Base-by-base conservation (phyloP, 2,113 vertebrate genomes). In the Tenebrosternarchus preto region DNA sequence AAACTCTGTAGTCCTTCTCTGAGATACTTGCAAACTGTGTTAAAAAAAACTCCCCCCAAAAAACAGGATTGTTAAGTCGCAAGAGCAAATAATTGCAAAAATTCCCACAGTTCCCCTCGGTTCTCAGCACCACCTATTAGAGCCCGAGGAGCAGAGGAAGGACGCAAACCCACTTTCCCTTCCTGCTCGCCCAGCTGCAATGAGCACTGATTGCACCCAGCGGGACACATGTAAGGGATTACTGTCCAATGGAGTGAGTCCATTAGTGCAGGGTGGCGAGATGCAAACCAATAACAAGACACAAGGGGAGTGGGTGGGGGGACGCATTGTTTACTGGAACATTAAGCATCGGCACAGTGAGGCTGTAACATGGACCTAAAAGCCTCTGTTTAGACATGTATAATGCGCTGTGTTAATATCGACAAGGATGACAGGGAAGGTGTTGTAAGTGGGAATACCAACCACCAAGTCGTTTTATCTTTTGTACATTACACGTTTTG, bases 181-280 rank as follows among this genome's bases (percentile, higher is more conserved):
- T 50, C 60, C 61, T 78, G 39, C 66, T 74, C 63, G 55, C 63
- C 19, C 8, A 27, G 46, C 29, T 75, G 69, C 72, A 64, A 53
- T 75, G 43, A 68, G 73, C 25, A 61, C 55, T 78, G 75, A 83
- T 81, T 76, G 78, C 70, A 25, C 78, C 66, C 59, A 73, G 64
- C 11, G 55, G 81, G 50, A 69, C 74, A 43, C 66, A 67, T 74
- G 29, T 39, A 43, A 57, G 39, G 39, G 59, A 78, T 73, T 27
- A 50, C 71, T 80, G 78, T 80, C 73, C 68, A 81, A 73, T 78
- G 73, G 63, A 50, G 39, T 53, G 20, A 64, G 43, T 24, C 63
- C 81, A 85, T 76, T 77, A 74, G 61, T n/a, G 72, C 55, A 69
- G 39, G 15, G 24, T 29, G 53, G 22, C 50, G 46, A 46, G 68